Conservation (phyloP, 2,888 invertebrate species). For the Clepsis dumicolana region DNA sequence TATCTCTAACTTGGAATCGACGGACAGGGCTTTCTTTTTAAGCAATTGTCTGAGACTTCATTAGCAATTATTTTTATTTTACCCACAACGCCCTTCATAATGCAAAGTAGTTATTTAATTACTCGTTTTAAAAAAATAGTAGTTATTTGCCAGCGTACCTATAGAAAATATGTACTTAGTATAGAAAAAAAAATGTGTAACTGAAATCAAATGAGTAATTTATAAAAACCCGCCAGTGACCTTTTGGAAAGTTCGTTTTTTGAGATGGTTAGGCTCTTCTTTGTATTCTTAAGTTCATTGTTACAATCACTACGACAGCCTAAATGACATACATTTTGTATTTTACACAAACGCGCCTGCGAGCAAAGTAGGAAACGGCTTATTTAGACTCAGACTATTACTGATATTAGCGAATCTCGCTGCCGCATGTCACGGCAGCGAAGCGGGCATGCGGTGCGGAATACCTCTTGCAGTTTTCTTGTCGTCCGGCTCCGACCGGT, state of each 20-base stretch:
- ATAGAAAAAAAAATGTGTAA: too few species aligned
- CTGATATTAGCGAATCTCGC: conserved; percentile 43
- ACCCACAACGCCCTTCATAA: too few species aligned
- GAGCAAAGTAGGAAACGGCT: conserved; percentile 70
- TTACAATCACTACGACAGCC: background rate
- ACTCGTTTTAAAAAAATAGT: too few species aligned
- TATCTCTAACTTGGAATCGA: background rate
- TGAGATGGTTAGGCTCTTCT: too few species aligned
- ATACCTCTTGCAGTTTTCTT: background rate
- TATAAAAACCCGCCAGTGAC: too few species aligned
- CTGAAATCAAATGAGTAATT: too few species aligned
- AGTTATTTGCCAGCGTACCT: too few species aligned
- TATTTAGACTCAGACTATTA: conserved; percentile 55
- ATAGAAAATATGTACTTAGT: too few species aligned
- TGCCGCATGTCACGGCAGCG: conserved; percentile 1
- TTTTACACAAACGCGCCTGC: conserved; percentile 40
- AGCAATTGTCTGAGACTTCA: background rate
- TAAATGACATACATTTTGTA: conserved; percentile 8
- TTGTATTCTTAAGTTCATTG: background rate
- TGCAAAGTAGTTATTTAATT: too few species aligned
- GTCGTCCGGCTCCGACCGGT: background rate
- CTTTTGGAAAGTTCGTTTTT: too few species aligned
- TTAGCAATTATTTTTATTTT: too few species aligned
- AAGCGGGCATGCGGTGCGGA: background rate
- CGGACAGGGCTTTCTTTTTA: background rate